Evolutionary conservation across 2,888 invertebrate genomes (phyloP), one percentile per base, ranked within the genome.

Genomic region (Mesochorus sp.): DNA sequence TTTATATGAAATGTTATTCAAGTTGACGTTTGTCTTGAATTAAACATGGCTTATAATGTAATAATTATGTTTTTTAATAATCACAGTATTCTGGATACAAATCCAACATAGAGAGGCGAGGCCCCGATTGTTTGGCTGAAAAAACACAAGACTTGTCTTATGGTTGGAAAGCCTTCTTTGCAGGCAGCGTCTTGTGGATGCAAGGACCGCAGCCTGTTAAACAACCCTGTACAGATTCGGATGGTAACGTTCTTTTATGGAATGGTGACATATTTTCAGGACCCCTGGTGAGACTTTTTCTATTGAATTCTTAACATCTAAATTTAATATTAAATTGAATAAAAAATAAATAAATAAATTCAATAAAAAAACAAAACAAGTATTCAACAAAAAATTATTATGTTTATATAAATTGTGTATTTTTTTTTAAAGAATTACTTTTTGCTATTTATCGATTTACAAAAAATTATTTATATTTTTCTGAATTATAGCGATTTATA

Each of bases 221-320:
- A 28, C 98, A 98, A 89, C 98, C 98, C 0, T 82, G 92, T 8
- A 64, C 93, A 24, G 93, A 94, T 88, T 90, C 91, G 6, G 88
- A 92, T 37, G 92, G 93, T 21, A 95, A 95, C 80, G 88, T 95
- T 66, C 92, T 98, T 68, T 90, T 97, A 19, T 97, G 96, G 92
- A 98, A 98, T 92, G 98, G 98, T 26, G 98, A 99, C 91, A 93
- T 97, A 81, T 98, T 95, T 91, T 94, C 92, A 79, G 93, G 92
- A 39, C 81, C 88, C 42, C 81, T 92, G 86, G 93, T 93, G 83
- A 76, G 79, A n/a, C n/a, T n/a, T 70, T 5, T 26, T 21, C 14
- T 8, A 14, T n/a, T 19, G 3, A 2, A 42, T 6, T 47, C 1
- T n/a, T n/a, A n/a, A n/a, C n/a, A n/a, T n/a, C n/a, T n/a, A n/a